phyloP scores from a whole-genome alignment of 2,797 vertebrate genomes.

The Ambastaia sidthimunki region DNA sequence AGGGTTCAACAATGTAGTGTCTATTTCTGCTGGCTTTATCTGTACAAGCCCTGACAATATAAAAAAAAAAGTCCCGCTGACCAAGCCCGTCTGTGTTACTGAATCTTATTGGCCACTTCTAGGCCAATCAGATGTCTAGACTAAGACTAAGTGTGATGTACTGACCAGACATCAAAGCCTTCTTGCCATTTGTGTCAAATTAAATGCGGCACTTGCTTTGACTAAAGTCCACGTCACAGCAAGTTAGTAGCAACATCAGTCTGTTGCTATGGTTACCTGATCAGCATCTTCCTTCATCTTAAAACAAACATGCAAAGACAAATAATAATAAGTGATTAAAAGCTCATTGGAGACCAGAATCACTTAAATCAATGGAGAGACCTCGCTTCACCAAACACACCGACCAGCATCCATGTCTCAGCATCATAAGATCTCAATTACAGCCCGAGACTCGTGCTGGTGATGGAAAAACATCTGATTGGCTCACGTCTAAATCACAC shows the following conservation, averaged over 20 bases:
- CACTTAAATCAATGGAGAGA: neutral
- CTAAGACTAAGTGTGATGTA: neutral
- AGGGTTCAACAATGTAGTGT: neutral
- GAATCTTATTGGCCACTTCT: neutral
- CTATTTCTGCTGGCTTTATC: neutral
- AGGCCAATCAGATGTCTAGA: too few relatives aligned
- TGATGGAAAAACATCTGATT: neutral
- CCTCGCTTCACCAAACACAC: neutral
- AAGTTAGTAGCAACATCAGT: slow-evolving; percentile 26
- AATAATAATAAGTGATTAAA: slow-evolving; percentile 56
- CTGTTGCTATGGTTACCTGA: slow-evolving; percentile 72
- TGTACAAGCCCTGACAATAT: neutral
- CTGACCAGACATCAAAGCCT: neutral
- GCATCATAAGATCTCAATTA: neutral
- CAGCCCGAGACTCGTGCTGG: neutral
- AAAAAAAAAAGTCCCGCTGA: neutral
- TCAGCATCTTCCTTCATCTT: slow-evolving; percentile 82
- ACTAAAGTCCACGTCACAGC: slow-evolving; percentile 24
- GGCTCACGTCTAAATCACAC: slow-evolving; percentile 59
- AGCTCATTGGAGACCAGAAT: slow-evolving; percentile 33
- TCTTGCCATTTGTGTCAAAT: neutral
- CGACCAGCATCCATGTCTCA: neutral
- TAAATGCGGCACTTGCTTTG: neutral
- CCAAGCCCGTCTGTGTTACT: neutral
- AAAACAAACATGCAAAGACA: slow-evolving; percentile 64